Conservation (phyloP, 2,113 vertebrate species). For the Axis porcinus region DNA sequence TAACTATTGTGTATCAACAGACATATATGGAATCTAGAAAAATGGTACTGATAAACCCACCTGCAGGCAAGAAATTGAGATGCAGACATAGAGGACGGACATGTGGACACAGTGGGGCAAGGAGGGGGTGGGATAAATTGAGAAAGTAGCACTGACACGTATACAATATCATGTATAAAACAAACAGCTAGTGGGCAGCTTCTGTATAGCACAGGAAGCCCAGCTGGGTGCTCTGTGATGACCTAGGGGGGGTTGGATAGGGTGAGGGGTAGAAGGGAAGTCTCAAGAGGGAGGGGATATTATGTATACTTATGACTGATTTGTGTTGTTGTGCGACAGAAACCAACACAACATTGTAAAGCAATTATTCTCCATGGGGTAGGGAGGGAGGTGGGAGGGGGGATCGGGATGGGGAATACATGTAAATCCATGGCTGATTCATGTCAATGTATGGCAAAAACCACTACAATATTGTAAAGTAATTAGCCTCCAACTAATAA, state of each 20-base stretch:
- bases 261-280: background rate
- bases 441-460: too few relatives aligned
- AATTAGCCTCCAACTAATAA: too few relatives aligned
- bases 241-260: background rate
- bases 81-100: background rate
- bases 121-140: background rate
- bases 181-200: background rate
- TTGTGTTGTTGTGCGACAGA: fast-evolving
- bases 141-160: background rate
- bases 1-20: background rate
- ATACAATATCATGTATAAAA: background rate
- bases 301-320: background rate
- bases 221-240: background rate
- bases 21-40: background rate
- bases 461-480: too few relatives aligned
- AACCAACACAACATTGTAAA: background rate
- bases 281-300: background rate
- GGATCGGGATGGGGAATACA: too few relatives aligned
- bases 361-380: background rate
- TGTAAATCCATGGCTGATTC: too few relatives aligned
- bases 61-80: background rate
- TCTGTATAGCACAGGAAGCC: background rate
- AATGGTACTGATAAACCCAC: background rate
- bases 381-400: too few relatives aligned
- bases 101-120: background rate